phyloP scores from a whole-genome alignment of 2,888 invertebrate genomes.

The Lasioglossum marginatum region DNA sequence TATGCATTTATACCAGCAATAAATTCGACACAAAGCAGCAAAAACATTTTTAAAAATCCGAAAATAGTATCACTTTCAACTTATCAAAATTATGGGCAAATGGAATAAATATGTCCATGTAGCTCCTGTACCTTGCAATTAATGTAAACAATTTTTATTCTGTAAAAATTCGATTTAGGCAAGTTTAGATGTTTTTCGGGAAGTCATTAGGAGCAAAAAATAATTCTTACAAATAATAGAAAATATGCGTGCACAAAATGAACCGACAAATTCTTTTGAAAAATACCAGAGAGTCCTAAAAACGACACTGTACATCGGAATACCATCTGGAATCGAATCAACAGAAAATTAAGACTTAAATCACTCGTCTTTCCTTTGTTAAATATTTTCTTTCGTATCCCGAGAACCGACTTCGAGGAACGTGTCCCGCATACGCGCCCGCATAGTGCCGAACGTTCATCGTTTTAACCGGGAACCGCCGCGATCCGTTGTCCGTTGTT shows the following conservation, averaged over 20 bases:
- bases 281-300: neutral
- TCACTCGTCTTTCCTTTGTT: neutral
- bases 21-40: too few species aligned
- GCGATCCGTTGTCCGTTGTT: constrained; percentile 15
- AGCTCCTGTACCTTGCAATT: too few species aligned
- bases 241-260: neutral
- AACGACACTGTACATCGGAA: too few species aligned
- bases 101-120: too few species aligned
- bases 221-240: neutral
- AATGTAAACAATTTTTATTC: too few species aligned
- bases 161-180: too few species aligned
- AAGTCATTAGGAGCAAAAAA: neutral
- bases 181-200: too few species aligned
- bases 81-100: too few species aligned
- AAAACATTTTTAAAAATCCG: too few species aligned
- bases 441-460: neutral
- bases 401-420: neutral
- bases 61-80: too few species aligned
- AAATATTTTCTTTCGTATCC: neutral
- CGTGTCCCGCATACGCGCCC: constrained; percentile 7
- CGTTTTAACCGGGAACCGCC: neutral
- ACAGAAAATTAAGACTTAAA: neutral
- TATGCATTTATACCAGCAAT: too few species aligned
- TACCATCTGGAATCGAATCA: neutral
- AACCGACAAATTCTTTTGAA: neutral